Evolutionary conservation across 2,888 invertebrate genomes (phyloP).

Genomic region (Opisthograptis luteolata): DNA sequence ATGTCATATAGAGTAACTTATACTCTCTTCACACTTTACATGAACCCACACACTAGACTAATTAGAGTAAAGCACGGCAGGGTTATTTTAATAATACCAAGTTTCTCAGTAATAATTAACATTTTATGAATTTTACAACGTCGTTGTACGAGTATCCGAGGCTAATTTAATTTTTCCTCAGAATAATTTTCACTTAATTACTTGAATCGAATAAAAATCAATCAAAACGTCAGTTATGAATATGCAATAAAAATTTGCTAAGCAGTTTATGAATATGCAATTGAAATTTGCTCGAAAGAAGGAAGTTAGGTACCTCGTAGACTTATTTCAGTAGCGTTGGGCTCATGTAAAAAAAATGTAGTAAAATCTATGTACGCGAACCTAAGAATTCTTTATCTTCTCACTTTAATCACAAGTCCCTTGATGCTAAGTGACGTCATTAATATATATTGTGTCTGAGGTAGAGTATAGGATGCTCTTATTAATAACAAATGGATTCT

Average conservation of each 20-base stretch:
- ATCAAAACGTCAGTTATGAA: slow-evolving; percentile 11
- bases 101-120: slow-evolving; percentile 39
- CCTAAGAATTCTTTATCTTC: too few species aligned
- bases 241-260: too few species aligned
- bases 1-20: not conserved
- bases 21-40: slow-evolving; percentile 1
- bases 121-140: slow-evolving; percentile 37
- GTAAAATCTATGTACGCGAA: too few species aligned
- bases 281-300: not conserved
- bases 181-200: slow-evolving; percentile 16
- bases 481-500: not conserved
- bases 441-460: too few species aligned
- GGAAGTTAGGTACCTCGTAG: too few species aligned
- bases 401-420: too few species aligned
- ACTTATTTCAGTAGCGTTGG: too few species aligned
- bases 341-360: too few species aligned
- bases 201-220: slow-evolving; percentile 21
- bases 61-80: slow-evolving; percentile 45
- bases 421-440: too few species aligned
- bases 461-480: too few species aligned
- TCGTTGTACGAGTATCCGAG: slow-evolving; percentile 24
- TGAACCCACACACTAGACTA: slow-evolving; percentile 27
- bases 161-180: slow-evolving; percentile 28
- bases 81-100: slow-evolving; percentile 41
- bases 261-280: slow-evolving; percentile 18